Base-by-base conservation (phyloP, 2,888 invertebrate species). In the Cephalotes varians region DNA sequence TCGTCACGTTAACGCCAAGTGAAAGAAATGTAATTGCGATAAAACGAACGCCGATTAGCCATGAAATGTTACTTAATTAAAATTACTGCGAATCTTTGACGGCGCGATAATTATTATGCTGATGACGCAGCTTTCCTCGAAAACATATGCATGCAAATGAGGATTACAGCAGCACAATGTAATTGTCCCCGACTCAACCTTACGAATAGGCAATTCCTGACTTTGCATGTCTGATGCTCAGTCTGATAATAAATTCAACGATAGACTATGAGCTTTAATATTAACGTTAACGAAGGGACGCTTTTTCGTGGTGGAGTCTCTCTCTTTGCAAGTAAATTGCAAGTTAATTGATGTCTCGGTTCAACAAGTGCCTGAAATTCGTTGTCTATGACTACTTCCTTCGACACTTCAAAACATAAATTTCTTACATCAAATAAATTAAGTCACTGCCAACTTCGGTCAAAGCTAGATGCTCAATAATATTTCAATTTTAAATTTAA, bases 81-180 rank as follows among this genome's bases (percentile, higher is more conserved):
- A 56, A 77, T 77, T 18, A 44, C 9, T 31, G 44, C 7, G 21
- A 56, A 56, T 69, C 54, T 65, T 65, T 31, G 69, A 56, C 56
- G 69, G 18, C 10, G 31, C 56, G 31, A 77, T 77, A 71, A 71
- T 56, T 40, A 21, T 47, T 34, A 25, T 56, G 56, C 44, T 44
- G 21, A 40, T 25, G 31, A 58, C 31, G 34, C 56, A 25, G 56
- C 71, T 44, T 31, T 56, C 6, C 56, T 34, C 34, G 44, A 56
- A 79, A 79, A 79, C 71, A 79, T 62, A 71, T 71, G 62, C 49
- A 74, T 74, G 77, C 56, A 79, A 79, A 79, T 79, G 56, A 79
- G 56, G 77, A 79, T 79, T 79, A 79, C 71, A 71, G 56, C 56
- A 56, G 44, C 69, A 69, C 77, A 44, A 71, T 79, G 71, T 79